Conservation (phyloP, 1,140 invertebrate genomes). For the Heliconius congener region DNA sequence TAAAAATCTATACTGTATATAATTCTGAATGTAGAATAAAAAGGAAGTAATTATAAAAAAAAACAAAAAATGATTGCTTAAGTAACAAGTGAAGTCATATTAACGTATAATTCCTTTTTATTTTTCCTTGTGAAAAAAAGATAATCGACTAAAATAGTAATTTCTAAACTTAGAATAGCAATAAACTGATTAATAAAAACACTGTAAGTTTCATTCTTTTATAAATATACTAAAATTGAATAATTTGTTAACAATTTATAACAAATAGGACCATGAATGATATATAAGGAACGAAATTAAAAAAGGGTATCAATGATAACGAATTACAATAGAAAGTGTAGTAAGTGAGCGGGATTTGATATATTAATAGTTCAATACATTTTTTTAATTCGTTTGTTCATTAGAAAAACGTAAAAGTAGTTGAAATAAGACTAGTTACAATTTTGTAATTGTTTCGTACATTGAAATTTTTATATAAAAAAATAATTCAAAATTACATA, state of each 20-base stretch:
- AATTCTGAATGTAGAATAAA: background rate
- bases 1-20: background rate
- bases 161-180: background rate
- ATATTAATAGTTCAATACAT: background rate
- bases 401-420: constrained; percentile 1
- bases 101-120: background rate
- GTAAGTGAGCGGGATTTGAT: constrained; percentile 7
- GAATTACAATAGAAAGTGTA: constrained; percentile 5
- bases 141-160: too few relatives aligned
- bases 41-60: background rate
- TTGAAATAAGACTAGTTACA: background rate
- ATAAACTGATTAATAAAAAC: background rate
- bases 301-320: constrained; percentile 8
- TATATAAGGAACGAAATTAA: constrained; percentile 3
- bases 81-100: background rate
- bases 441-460: constrained; percentile 2
- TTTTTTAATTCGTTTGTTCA: background rate
- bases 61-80: background rate
- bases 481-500: background rate
- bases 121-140: background rate
- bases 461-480: background rate
- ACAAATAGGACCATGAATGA: constrained; percentile 8
- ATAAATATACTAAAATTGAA: background rate
- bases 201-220: background rate
- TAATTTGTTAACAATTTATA: background rate